Evolutionary conservation across 2,797 vertebrate species (phyloP).

Genomic region (Margarornis squamiger): DNA sequence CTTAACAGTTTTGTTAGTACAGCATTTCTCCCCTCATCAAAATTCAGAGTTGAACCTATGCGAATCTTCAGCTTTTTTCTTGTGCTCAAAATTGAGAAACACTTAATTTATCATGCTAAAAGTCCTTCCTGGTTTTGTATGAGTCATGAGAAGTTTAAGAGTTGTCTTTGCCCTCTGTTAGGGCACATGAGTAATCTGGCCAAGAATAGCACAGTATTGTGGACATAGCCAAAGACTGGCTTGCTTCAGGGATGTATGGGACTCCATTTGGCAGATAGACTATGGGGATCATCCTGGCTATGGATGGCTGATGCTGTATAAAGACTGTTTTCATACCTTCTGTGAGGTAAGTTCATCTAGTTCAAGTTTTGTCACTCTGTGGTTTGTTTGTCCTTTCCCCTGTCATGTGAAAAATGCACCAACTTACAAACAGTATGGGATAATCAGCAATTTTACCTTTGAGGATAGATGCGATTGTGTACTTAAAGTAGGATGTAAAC

Average conservation of each 20-base stretch:
- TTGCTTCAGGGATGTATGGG: accelerated
- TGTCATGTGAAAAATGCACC: not conserved
- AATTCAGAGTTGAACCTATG: not conserved
- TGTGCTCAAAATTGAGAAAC: not conserved
- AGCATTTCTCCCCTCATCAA: not conserved
- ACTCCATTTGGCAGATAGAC: not conserved
- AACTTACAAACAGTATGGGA: not conserved
- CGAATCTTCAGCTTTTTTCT: not conserved
- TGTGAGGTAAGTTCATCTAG: not conserved
- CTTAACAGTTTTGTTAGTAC: not conserved
- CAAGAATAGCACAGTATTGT: not conserved
- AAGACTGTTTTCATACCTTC: not conserved
- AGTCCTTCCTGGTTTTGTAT: not conserved
- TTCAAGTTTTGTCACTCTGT: not conserved
- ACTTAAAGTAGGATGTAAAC: not conserved
- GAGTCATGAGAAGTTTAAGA: not conserved
- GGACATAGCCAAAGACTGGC: not conserved
- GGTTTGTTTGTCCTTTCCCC: not conserved
- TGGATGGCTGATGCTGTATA: not conserved
- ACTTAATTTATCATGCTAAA: not conserved
- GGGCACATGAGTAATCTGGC: not conserved
- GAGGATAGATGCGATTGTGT: not conserved
- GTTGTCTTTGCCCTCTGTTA: not conserved
- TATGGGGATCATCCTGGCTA: not conserved
- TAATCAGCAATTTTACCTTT: not conserved